Conservation (phyloP, 1,140 invertebrate species). For the Drosophila kohkoa region DNA sequence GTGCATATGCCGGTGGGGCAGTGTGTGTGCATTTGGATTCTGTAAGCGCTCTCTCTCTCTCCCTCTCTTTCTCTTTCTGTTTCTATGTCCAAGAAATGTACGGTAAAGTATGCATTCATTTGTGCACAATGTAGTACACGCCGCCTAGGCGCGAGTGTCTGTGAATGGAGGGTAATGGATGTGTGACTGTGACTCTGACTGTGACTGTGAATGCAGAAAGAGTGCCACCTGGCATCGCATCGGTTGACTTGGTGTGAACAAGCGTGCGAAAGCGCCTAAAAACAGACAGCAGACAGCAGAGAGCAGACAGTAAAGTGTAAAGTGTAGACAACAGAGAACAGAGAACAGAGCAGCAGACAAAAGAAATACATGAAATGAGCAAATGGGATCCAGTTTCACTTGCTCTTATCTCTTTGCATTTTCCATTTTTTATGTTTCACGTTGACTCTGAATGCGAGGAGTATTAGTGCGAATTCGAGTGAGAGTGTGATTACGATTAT, state of each 20-base stretch:
- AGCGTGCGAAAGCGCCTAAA: slow-evolving; percentile 71
- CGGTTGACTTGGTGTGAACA: slow-evolving; percentile 75
- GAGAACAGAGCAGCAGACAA: slow-evolving; percentile 9
- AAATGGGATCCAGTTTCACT: slow-evolving; percentile 42
- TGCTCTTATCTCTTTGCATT: slow-evolving; percentile 14
- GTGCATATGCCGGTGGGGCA: no score
- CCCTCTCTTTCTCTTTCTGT: slow-evolving; percentile 22
- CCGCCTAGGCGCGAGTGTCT: slow-evolving; percentile 19
- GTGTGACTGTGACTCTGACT: background rate
- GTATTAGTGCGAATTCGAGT: background rate
- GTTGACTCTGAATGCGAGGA: background rate
- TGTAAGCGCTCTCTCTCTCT: no score
- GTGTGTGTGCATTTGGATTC: no score
- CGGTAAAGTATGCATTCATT: slow-evolving; percentile 78
- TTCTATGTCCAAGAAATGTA: slow-evolving; percentile 41
- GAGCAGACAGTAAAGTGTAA: slow-evolving; percentile 35
- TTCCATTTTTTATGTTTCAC: slow-evolving; percentile 5
- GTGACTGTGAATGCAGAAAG: slow-evolving; percentile 42
- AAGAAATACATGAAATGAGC: slow-evolving; percentile 39
- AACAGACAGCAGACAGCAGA: slow-evolving; percentile 40
- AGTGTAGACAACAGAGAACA: no score
- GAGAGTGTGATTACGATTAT: slow-evolving; percentile 77
- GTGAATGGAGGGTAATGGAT: slow-evolving; percentile 3
- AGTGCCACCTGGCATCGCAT: background rate
- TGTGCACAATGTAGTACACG: slow-evolving; percentile 78